A percentile compares a stretch with the other conserved stretches of the same genome.
Conservation (phyloP, 1,140 invertebrate species). For the Pseudomyrmex concolor region DNA sequence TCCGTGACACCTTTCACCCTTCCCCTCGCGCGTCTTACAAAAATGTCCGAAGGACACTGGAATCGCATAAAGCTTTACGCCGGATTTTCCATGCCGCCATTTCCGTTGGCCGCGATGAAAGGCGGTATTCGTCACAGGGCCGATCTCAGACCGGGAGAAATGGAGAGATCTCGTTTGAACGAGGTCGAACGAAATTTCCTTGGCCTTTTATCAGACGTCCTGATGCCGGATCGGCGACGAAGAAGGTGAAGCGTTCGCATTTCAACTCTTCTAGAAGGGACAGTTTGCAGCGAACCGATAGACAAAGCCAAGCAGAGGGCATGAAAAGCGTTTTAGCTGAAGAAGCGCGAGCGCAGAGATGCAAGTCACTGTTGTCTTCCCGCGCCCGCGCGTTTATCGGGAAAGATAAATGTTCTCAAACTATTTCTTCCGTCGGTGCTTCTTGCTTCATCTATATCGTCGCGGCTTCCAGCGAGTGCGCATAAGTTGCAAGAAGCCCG, state of each 20-base stretch:
- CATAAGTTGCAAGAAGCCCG: slow-evolving; percentile 35
- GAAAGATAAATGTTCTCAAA: slow-evolving; percentile 50
- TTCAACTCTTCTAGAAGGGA: not conserved
- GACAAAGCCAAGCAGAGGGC: not conserved
- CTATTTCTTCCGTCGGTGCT: slow-evolving; percentile 35
- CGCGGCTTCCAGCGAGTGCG: slow-evolving; percentile 12
- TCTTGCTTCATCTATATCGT: slow-evolving; percentile 42
- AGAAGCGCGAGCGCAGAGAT: slow-evolving; percentile 17
- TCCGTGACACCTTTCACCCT: slow-evolving; percentile 27
- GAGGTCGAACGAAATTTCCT: slow-evolving; percentile 47
- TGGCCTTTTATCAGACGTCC: slow-evolving; percentile 36
- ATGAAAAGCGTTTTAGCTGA: slow-evolving; percentile 7
- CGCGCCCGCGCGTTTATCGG: slow-evolving; percentile 37
- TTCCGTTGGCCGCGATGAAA: slow-evolving; percentile 43
- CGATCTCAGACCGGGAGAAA: slow-evolving; percentile 32
- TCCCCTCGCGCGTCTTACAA: slow-evolving; percentile 26
- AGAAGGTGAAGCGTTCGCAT: not conserved
- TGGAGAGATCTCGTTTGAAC: slow-evolving; percentile 38
- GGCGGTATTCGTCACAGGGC: slow-evolving; percentile 52
- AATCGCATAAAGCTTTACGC: slow-evolving; percentile 62
- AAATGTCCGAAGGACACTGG: slow-evolving; percentile 54
- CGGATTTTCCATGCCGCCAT: slow-evolving; percentile 62
- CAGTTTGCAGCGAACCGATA: slow-evolving; percentile 8
- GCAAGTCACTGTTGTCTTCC: slow-evolving; percentile 45
- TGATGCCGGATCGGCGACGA: not conserved